Conservation (phyloP, 2,113 vertebrate genomes). For the Megaceryle maxima region DNA sequence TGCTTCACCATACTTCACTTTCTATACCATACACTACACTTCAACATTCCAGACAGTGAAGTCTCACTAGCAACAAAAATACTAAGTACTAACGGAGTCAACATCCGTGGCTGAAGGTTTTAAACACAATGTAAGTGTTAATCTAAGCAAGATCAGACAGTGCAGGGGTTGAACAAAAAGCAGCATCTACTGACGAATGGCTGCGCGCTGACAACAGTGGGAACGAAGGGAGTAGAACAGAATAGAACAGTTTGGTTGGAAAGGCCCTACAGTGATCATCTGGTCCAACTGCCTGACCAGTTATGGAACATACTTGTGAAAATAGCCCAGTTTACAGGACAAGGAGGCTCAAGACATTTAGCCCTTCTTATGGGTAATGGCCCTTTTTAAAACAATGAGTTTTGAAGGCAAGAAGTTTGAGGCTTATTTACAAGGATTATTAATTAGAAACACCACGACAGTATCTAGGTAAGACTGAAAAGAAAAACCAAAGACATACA, state of each 20-base stretch:
- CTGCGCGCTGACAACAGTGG: background rate
- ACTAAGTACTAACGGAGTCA: background rate
- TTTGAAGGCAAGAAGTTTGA: background rate
- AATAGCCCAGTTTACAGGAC: background rate
- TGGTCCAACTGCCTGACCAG: background rate
- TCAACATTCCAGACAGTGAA: background rate
- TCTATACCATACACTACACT: background rate
- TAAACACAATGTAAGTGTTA: background rate
- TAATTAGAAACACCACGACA: background rate
- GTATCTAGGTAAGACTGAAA: background rate
- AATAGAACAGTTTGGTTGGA: background rate
- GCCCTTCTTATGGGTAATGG: background rate
- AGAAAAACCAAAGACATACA: background rate
- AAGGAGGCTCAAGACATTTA: background rate
- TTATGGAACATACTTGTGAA: background rate
- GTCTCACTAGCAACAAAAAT: background rate
- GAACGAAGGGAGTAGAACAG: background rate
- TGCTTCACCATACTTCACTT: no score
- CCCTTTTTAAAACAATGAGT: background rate
- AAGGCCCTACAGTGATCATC: background rate
- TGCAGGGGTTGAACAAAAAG: background rate
- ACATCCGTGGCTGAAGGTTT: background rate
- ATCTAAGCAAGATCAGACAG: background rate
- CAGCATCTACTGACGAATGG: rapidly evolving
- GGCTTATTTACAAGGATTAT: background rate